These are phyloP conservation scores for Pachyuromys duprasi DNA, from an alignment of 2,797 vertebrate species.

Conservation along the genomic window DNA sequence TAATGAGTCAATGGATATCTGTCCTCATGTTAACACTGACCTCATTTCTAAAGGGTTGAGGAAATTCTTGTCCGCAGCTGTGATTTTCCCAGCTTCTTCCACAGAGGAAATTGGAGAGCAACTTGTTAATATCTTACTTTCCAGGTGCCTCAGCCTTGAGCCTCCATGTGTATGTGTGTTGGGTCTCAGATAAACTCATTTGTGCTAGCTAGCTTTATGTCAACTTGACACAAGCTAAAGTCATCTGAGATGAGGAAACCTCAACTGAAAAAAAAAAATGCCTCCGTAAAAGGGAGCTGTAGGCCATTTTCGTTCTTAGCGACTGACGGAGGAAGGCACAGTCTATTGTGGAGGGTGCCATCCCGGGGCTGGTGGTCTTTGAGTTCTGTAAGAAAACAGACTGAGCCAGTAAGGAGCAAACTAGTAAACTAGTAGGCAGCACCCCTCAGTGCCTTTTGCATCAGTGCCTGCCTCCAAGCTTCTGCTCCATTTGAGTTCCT, in stretches of 20 bases:
- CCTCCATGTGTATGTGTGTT: rapidly evolving
- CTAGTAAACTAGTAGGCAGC: not conserved
- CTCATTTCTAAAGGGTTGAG: not conserved
- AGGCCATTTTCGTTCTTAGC: not conserved
- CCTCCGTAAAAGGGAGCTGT: not conserved
- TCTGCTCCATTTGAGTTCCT: not conserved
- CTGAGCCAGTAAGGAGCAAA: not conserved
- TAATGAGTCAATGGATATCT: not conserved
- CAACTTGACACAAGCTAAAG: not conserved
- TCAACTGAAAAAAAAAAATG: not conserved
- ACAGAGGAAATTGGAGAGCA: not conserved
- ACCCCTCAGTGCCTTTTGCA: not conserved
- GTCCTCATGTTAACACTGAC: not conserved
- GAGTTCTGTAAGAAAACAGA: not conserved
- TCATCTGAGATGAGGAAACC: not conserved
- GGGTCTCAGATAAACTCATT: not conserved
- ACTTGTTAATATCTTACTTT: not conserved
- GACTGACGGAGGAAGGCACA: not conserved
- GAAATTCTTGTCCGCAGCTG: too few species aligned
- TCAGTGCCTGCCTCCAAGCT: not conserved
- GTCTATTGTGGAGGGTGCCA: not conserved
- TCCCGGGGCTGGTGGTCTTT: too few species aligned
- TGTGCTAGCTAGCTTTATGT: not conserved
- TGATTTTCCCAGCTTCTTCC: not conserved
- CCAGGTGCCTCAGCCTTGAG: not conserved